Percentiles rank a stretch among this genome's conserved stretches.
Evolutionary conservation across 2,797 vertebrate genomes (phyloP).

Genomic region (Lepus townsendii): DNA sequence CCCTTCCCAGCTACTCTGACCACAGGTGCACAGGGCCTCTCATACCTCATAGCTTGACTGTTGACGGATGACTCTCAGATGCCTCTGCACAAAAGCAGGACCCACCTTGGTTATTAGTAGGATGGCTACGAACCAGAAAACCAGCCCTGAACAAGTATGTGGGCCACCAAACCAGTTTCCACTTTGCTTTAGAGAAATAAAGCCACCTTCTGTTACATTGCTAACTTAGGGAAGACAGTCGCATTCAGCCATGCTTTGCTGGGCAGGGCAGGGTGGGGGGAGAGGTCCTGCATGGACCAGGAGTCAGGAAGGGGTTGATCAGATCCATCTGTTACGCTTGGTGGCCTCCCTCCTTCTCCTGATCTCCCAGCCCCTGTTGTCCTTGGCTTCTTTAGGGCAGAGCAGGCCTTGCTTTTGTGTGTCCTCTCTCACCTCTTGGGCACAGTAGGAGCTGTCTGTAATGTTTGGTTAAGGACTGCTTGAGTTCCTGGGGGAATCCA

Average conservation of each 20-base stretch:
- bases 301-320: neutral
- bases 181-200: slow-evolving; percentile 37
- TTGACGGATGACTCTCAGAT: neutral
- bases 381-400: neutral
- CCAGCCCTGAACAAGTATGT: neutral
- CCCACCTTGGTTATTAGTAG: neutral
- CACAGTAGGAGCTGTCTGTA: neutral
- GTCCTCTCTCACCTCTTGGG: neutral
- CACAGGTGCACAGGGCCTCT: neutral
- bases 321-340: neutral
- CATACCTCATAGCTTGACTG: no score
- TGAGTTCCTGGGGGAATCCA: neutral
- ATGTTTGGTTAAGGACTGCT: neutral
- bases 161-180: neutral
- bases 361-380: neutral
- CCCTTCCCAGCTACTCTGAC: neutral
- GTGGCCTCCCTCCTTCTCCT: neutral
- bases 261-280: neutral
- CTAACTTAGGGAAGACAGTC: neutral
- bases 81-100: neutral
- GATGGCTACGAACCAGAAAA: slow-evolving; percentile 13
- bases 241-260: neutral
- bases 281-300: neutral
- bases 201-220: slow-evolving; percentile 29
- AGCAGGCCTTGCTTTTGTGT: neutral